phyloP scores from a whole-genome alignment of 2,888 invertebrate species.

The Melanophora roralis region DNA sequence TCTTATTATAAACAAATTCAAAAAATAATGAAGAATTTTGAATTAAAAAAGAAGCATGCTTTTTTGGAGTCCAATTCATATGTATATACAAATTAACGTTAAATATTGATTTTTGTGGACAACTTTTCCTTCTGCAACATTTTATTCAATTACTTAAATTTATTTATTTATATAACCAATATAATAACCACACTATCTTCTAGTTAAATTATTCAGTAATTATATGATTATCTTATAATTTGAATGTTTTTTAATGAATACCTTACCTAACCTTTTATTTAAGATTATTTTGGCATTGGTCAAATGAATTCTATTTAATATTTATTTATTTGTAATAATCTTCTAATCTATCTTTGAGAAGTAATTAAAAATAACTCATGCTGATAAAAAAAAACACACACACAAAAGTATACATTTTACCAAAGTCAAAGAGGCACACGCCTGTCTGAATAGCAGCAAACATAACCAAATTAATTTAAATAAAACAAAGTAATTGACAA shows the following conservation, averaged over 20 bases:
- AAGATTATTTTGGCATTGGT: too few species aligned
- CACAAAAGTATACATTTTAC: conserved; percentile 8
- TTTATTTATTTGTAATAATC: too few species aligned
- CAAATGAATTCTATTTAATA: conserved; percentile 20
- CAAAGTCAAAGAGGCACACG: conserved; percentile 34
- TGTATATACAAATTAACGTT: neutral
- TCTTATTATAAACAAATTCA: too few species aligned
- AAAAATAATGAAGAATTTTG: neutral
- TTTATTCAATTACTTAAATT: conserved; percentile 33
- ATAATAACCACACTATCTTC: conserved; percentile 29
- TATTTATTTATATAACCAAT: conserved; percentile 31
- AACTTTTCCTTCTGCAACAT: neutral
- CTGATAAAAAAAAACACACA: conserved; percentile 62
- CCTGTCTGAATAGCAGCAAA: neutral
- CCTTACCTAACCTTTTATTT: neutral
- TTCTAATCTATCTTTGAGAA: conserved; percentile 46
- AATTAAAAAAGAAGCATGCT: neutral
- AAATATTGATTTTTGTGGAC: neutral
- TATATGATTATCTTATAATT: conserved; percentile 41
- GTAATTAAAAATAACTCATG: conserved; percentile 66
- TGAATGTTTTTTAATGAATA: neutral
- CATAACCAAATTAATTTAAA: conserved; percentile 18
- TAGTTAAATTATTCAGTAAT: conserved; percentile 37
- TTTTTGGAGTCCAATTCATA: neutral
- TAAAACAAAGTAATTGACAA: conserved; percentile 24